These are phyloP conservation scores for Enteromius paludinosus DNA, from an alignment of 2,797 vertebrate genomes.

Conservation along the genomic window DNA sequence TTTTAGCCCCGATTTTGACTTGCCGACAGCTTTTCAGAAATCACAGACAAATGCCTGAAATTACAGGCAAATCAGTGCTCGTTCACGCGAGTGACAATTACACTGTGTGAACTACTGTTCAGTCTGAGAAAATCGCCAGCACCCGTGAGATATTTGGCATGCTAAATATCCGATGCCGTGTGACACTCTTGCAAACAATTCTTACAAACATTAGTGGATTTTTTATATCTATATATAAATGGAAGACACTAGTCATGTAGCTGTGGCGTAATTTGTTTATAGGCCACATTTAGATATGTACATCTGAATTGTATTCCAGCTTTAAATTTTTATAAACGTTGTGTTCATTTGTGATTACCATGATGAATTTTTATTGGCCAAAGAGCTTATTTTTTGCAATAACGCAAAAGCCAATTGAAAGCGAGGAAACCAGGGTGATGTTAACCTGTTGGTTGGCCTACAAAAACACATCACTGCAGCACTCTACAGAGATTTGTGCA, in stretches of 20 bases:
- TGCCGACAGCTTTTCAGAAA: too few relatives aligned
- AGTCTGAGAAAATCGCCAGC: too few relatives aligned
- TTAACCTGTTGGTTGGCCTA: background rate
- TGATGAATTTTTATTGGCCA: background rate
- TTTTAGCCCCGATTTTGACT: too few relatives aligned
- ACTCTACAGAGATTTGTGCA: conserved; percentile 59
- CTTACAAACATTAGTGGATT: background rate
- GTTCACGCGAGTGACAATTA: too few relatives aligned
- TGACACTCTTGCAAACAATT: background rate
- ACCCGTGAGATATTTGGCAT: too few relatives aligned
- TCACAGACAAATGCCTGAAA: too few relatives aligned
- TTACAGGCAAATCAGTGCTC: too few relatives aligned
- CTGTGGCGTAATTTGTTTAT: background rate
- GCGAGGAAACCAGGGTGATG: background rate
- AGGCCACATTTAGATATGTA: background rate
- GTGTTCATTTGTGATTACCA: background rate
- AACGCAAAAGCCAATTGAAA: background rate
- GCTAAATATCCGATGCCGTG: too few relatives aligned
- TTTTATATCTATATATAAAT: too few relatives aligned
- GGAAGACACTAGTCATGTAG: background rate
- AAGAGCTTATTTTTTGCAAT: background rate
- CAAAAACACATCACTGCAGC: background rate
- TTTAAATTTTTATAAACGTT: background rate
- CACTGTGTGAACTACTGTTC: too few relatives aligned
- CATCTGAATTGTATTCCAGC: background rate